Percentiles rank a stretch among this genome's conserved stretches.
Conservation (phyloP, 2,888 invertebrate species). For the Aricia artaxerxes region DNA sequence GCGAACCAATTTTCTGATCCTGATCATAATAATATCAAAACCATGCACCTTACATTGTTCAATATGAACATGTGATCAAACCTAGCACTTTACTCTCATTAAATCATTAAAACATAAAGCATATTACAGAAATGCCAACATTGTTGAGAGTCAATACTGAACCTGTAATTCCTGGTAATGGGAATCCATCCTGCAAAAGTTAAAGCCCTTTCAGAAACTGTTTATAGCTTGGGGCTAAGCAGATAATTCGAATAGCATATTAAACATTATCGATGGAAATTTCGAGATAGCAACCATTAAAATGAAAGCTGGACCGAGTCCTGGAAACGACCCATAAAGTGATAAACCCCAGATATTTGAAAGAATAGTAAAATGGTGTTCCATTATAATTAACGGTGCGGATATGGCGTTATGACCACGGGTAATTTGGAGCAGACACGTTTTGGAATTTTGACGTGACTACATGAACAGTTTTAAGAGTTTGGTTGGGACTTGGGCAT, state of each 20-base stretch:
- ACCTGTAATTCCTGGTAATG: background rate
- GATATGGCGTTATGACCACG: conserved; percentile 42
- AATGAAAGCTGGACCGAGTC: conserved; percentile 57
- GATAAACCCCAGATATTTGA: conserved; percentile 59
- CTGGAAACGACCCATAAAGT: conserved; percentile 58
- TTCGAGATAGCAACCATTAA: conserved; percentile 53
- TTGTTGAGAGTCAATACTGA: background rate
- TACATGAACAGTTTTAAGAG: background rate
- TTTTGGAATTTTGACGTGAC: background rate
- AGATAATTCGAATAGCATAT: conserved; percentile 24
- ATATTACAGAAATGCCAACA: background rate
- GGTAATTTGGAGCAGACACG: background rate
- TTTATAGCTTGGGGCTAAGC: conserved; percentile 26
- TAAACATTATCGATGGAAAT: conserved; percentile 36
- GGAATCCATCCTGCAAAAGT: conserved; percentile 13
- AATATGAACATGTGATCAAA: background rate
- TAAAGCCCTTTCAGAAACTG: conserved; percentile 20
- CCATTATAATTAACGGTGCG: conserved; percentile 49
- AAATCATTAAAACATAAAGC: background rate
- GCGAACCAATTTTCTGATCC: background rate
- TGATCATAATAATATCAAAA: background rate
- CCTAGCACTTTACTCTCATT: background rate
- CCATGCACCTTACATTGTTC: background rate
- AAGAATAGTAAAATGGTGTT: conserved; percentile 49
- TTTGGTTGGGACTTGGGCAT: too few relatives aligned